These are phyloP conservation scores for Dromas ardeola DNA, from an alignment of 2,113 vertebrate genomes.

Conservation along the genomic window DNA sequence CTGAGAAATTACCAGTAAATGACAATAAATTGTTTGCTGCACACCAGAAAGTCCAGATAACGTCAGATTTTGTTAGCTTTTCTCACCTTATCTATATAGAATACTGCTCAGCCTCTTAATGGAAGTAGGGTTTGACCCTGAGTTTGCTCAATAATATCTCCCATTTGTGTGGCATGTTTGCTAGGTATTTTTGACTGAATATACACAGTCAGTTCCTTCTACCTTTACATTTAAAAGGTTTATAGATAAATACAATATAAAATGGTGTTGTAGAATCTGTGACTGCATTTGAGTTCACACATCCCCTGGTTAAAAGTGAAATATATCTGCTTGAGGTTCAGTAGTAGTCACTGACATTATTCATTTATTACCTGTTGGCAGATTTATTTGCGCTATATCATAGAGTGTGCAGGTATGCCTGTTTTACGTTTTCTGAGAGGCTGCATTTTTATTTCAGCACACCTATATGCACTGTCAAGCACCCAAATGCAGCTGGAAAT, in stretches of 20 bases:
- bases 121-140: background rate
- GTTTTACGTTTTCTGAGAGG: background rate
- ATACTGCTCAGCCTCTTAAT: background rate
- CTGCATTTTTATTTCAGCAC: background rate
- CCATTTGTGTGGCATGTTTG: background rate
- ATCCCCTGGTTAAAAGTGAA: background rate
- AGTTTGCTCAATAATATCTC: background rate
- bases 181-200: background rate
- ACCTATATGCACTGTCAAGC: background rate
- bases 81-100: background rate
- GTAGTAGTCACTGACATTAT: background rate
- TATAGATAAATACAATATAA: background rate
- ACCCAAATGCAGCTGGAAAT: background rate
- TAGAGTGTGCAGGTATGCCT: background rate
- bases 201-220: background rate
- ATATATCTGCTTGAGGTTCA: background rate
- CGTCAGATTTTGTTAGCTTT: background rate
- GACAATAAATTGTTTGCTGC: background rate
- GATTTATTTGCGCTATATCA: background rate
- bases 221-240: background rate
- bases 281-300: background rate
- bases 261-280: background rate
- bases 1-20: background rate
- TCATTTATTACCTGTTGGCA: background rate
- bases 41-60: background rate